Base-by-base conservation (phyloP, 2,113 vertebrate genomes). In the Erythrocebus patas region DNA sequence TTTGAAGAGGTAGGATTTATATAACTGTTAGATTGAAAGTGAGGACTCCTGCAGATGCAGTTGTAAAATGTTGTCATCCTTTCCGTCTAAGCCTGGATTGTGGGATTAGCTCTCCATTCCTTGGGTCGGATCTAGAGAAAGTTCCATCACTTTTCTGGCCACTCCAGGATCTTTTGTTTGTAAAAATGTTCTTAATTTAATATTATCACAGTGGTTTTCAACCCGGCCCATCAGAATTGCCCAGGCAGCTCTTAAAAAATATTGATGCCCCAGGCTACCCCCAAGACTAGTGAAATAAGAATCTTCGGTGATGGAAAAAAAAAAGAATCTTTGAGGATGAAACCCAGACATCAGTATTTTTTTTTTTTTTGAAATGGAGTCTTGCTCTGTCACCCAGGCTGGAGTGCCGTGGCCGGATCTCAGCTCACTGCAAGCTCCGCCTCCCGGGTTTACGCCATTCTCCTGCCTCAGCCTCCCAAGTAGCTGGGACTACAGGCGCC, bases 281-380 rank as follows among this genome's bases (percentile, higher is more conserved):
- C 57, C 30, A 5, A 83, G 90, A 92, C 32, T 16, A 81, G 55
- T 84, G 73, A 93, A 94, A 96, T 83, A 48, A 57, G 52, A 8
- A 45, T 92, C 81, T 91, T 84, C 32, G 50, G 76, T 55, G 52
- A 55, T 14, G n/a, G 40, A 59, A 48, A 95, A 94, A 96, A 94
- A 95, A 81, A 48, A 45, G 40, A 7, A 48, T 92, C 82, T 91
- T 85, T 52, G 61, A 73, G 64, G 73, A 68, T 14, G 45, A 66
- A 48, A 48, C 66, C 32, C 23, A 83, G 89, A 57, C 45, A 86
- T 89, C 35, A 91, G 68, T 93, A 95, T 96, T 95, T 98, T 95
- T 73, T 97, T 95, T 98, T 73, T 97, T 95, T 98, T 95, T 45
- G 45, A 9, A 8, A 45, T 0, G 8, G 45, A 45, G 45, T 45